Evolutionary conservation across 2,113 vertebrate genomes (phyloP).

Genomic region (Cercocebus atys): DNA sequence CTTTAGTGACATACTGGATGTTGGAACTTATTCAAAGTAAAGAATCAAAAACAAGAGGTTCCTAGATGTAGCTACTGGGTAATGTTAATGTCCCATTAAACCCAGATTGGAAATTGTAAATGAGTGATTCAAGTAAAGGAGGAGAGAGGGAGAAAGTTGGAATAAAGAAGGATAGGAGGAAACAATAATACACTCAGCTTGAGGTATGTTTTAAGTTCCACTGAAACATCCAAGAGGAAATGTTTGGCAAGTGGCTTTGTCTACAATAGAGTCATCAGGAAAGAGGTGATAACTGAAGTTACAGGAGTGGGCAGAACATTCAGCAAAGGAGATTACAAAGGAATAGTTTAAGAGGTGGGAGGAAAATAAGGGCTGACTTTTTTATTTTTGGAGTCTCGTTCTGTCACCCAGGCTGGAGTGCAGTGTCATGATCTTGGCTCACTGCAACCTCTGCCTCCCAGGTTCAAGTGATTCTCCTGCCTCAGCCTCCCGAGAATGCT

Average conservation of each 20-base stretch:
- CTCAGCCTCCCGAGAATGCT: too few relatives aligned
- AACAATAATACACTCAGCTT: not conserved
- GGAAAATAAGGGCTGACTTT: not conserved
- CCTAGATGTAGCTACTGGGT: not conserved
- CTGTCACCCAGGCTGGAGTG: too few relatives aligned
- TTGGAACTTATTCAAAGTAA: conserved; percentile 1
- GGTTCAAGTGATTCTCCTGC: too few relatives aligned
- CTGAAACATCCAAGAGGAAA: not conserved
- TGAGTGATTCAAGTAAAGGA: not conserved
- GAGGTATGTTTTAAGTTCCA: not conserved
- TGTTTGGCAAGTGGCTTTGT: not conserved
- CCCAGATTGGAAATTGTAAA: not conserved
- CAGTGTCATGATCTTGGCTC: too few relatives aligned
- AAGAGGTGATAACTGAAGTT: conserved; percentile 18
- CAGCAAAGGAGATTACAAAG: not conserved
- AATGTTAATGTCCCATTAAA: not conserved
- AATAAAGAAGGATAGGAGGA: not conserved
- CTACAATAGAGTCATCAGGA: not conserved
- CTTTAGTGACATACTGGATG: not conserved
- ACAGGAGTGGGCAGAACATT: not conserved
- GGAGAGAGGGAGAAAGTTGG: not conserved
- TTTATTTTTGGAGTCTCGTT: too few relatives aligned
- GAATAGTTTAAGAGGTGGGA: not conserved
- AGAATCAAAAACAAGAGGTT: conserved; percentile 1
- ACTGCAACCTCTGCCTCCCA: too few relatives aligned